Evolutionary conservation across 2,888 invertebrate genomes (phyloP), one percentile per base, ranked within the genome.

Genomic region (Hecatera dysodea): DNA sequence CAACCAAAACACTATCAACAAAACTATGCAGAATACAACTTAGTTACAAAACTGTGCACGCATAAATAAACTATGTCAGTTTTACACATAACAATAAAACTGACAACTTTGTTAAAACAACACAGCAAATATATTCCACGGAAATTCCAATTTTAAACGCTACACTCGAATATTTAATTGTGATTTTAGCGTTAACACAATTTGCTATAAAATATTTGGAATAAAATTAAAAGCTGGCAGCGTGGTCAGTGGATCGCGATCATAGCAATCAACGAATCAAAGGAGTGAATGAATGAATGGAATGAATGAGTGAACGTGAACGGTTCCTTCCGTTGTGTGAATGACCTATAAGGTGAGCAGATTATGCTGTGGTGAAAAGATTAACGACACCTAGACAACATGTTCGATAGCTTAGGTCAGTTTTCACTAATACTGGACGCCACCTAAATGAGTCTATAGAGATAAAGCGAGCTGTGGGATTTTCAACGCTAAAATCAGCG

Each of bases 201-300:
- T 78, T 72, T 72, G n/a, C 29, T 67, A 60, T 67, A 57, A 80
- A 82, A 68, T 78, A 73, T 77, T 78, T 77, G 59, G 61, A 77
- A 72, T 71, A 67, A 76, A 81, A 72, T 81, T 63, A 63, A 74
- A 82, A 78, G 59, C 67, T 75, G 67, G 60, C 62, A 73, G 75
- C 56, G 19, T 72, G 44, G 55, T 57, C 60, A 61, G 44, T 75
- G 77, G 56, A 46, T 65, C 69, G 82, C 74, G 78, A 86, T 84
- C 78, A 78, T 82, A 88, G 86, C 86, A 89, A 90, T 90, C 86
- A 90, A 82, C 80, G 80, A 82, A 77, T 84, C 86, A 87, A 86
- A 86, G 83, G 81, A 83, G 77, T 81, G 78, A 78, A 85, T 68
- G 82, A 83, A 76, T 81, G 78, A 78, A 85, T 68, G 80, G 75